phyloP scores from a whole-genome alignment of 2,888 invertebrate genomes.

The Lordiphosa fenestrarum region DNA sequence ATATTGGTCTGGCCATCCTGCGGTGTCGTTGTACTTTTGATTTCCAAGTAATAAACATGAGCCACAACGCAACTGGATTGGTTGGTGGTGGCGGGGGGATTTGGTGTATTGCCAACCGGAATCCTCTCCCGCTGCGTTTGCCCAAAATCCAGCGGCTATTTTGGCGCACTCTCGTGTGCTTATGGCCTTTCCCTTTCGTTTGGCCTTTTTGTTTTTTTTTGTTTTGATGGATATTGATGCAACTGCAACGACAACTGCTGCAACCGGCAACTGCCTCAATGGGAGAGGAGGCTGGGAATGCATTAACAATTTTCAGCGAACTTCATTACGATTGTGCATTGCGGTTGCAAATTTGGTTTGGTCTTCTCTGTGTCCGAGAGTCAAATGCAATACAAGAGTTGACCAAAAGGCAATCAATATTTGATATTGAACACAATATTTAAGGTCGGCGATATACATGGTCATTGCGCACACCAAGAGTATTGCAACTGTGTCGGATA shows the following conservation, averaged over 20 bases:
- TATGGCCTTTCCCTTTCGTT: constrained; percentile 63
- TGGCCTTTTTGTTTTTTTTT: constrained; percentile 19
- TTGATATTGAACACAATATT: constrained; percentile 4
- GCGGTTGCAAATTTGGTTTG: too few relatives aligned
- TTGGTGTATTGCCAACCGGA: constrained; percentile 52
- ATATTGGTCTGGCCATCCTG: constrained; percentile 38
- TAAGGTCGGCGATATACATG: too few relatives aligned
- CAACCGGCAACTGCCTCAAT: constrained; percentile 9
- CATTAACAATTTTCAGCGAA: too few relatives aligned
- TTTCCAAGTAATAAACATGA: constrained; percentile 61
- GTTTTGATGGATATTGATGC: constrained; percentile 28
- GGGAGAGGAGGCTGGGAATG: too few relatives aligned
- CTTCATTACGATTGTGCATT: too few relatives aligned
- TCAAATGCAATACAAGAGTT: too few relatives aligned
- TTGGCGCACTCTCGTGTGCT: background rate
- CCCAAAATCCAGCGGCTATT: constrained; percentile 28
- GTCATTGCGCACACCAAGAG: too few relatives aligned
- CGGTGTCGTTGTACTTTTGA: constrained; percentile 73
- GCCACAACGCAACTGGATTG: constrained; percentile 44
- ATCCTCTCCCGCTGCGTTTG: constrained; percentile 36
- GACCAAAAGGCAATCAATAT: constrained; percentile 5
- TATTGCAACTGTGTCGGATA: too few relatives aligned
- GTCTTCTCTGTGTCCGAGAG: too few relatives aligned
- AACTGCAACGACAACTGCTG: constrained; percentile 20
- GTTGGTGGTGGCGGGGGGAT: constrained; percentile 47